phyloP scores from a whole-genome alignment of 1,140 invertebrate species.

The Drosophila sp. region DNA sequence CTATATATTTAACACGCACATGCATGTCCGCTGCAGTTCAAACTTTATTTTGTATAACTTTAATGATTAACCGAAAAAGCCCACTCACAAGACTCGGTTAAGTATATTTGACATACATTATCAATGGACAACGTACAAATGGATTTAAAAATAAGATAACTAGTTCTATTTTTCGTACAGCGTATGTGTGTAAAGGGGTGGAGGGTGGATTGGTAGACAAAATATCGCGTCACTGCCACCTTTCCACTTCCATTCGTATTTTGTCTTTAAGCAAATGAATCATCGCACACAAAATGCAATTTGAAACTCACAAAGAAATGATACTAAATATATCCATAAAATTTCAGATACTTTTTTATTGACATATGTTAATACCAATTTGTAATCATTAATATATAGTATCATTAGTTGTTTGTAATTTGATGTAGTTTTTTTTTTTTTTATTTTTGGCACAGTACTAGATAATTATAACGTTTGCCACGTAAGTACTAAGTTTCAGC shows the following conservation, averaged over 20 bases:
- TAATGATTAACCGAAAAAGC: slow-evolving; percentile 8
- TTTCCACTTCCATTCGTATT: slow-evolving; percentile 37
- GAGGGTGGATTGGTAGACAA: slow-evolving; percentile 15
- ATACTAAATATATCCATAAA: too few species aligned
- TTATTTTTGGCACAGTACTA: slow-evolving; percentile 4
- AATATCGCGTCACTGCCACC: slow-evolving; percentile 39
- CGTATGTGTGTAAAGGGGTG: not conserved
- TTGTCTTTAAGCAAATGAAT: slow-evolving; percentile 32
- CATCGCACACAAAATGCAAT: slow-evolving; percentile 16
- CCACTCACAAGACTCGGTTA: slow-evolving; percentile 19
- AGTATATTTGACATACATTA: slow-evolving; percentile 30
- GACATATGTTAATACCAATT: slow-evolving; percentile 6
- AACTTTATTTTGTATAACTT: slow-evolving; percentile 25
- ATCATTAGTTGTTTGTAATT: slow-evolving; percentile 7
- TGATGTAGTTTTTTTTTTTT: not conserved
- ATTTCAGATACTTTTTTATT: too few species aligned
- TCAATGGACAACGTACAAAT: slow-evolving; percentile 26
- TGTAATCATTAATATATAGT: slow-evolving; percentile 1
- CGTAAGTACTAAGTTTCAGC: slow-evolving; percentile 22
- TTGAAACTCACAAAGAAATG: slow-evolving; percentile 10
- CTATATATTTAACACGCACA: not conserved
- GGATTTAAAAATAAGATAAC: slow-evolving; percentile 32
- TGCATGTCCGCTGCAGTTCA: not conserved
- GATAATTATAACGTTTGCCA: slow-evolving; percentile 28
- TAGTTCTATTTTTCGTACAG: slow-evolving; percentile 15